Base-by-base conservation (phyloP, 1,140 invertebrate genomes). In the Aculops lycopersici region DNA sequence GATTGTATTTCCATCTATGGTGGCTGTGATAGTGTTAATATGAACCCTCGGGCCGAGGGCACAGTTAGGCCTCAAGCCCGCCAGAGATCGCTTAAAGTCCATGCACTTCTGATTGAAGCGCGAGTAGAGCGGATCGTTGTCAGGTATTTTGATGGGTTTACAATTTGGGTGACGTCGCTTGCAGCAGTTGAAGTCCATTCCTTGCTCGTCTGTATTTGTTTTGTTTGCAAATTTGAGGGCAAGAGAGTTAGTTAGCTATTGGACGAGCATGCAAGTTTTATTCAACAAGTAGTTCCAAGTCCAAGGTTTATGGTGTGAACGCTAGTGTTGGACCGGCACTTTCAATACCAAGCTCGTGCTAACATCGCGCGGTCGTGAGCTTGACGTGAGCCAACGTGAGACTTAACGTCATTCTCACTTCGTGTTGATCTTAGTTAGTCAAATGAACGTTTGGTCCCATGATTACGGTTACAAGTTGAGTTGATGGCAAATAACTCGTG, bases 61-160 rank as follows among this genome's bases (percentile, higher is more conserved):
- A 48, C 63, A 65, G 18, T 55, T 53, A 4, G 55, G 50, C 38
- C 55, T 45, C 12, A 62, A 54, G 4, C 60, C 61, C 3, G 62
- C 55, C 20, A 56, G 43, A 13, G 62, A 63, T 41, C 64, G 48
- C 3, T 57, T 52, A 38, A 58, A 56, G 35, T 55, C 50, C 49
- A 56, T 51, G 42, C 56, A 58, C 12, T 39, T 47, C 36, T 42
- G 37, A n/a, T 47, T 42, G 37, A 45, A 50, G 19, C 43, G 59
- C 3, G 68, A 63, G 60, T 79, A 88, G 62, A 84, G 83, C 49
- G 78, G 76, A 55, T 90, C 81, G 51, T 83, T 71, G 40, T 72
- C 69, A 0, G 80, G 78, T 17, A 88, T 72, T 17, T 63, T 54
- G 44, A 90, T 81, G 55, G 84, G 77, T 51, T 83, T 72, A 53